phyloP scores from a whole-genome alignment of 2,797 vertebrate genomes.

The Numenius phaeopus region DNA sequence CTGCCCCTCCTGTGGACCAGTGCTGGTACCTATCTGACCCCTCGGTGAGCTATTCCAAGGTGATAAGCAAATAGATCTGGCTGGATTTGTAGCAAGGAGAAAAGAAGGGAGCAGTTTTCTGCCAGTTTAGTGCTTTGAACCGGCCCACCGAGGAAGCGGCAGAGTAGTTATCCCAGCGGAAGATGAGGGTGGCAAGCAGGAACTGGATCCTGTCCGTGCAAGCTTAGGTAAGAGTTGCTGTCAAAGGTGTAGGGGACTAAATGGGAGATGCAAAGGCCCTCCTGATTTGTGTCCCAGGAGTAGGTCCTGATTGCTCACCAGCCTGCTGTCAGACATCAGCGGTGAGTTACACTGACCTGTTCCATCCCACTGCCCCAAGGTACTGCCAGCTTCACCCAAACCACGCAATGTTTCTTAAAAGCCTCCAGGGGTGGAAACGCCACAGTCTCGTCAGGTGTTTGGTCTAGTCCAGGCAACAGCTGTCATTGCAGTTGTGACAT shows the following conservation, averaged over 20 bases:
- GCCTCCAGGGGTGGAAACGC: background rate
- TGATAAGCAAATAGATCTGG: background rate
- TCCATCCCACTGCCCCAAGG: background rate
- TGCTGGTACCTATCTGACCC: background rate
- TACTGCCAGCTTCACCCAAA: background rate
- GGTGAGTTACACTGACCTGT: rapidly evolving
- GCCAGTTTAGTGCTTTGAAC: background rate
- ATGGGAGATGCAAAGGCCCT: background rate
- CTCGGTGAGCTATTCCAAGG: background rate
- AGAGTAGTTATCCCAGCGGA: background rate
- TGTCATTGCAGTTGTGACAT: background rate
- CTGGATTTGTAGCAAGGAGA: background rate
- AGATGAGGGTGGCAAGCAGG: background rate
- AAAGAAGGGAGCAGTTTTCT: background rate
- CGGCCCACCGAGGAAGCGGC: rapidly evolving
- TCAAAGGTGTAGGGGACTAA: background rate
- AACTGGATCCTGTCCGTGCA: background rate
- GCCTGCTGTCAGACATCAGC: background rate
- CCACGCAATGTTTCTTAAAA: background rate
- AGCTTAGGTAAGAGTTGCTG: background rate
- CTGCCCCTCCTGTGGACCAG: background rate
- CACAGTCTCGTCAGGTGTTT: background rate
- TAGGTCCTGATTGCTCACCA: background rate
- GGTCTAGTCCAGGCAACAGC: background rate
- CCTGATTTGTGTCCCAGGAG: background rate